These are phyloP conservation scores for Perca flavescens DNA, from an alignment of 2,113 vertebrate genomes.

Conservation along the genomic window DNA sequence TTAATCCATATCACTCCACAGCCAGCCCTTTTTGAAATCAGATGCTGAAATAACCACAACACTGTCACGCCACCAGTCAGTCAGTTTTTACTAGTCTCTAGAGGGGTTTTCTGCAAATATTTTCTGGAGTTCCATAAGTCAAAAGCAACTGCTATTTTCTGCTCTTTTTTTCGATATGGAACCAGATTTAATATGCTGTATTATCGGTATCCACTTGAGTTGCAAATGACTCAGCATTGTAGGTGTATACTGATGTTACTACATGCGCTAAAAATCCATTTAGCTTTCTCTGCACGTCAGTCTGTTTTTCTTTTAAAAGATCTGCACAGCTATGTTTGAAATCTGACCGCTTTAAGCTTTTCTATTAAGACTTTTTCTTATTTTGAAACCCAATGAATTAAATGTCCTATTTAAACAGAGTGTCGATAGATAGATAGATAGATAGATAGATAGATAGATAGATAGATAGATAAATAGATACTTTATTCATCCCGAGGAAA, in stretches of 20 bases:
- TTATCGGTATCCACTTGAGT: neutral
- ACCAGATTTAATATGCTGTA: neutral
- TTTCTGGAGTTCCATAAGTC: slow-evolving; percentile 15
- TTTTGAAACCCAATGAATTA: neutral
- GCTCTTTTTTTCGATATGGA: neutral
- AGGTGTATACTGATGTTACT: neutral
- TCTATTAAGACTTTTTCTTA: neutral
- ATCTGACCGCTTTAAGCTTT: neutral
- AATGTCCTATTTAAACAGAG: neutral
- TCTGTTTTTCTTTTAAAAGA: slow-evolving; percentile 10
- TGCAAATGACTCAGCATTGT: neutral
- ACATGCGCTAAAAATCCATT: neutral
- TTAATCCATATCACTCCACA: slow-evolving; percentile 13
- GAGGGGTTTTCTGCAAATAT: slow-evolving; percentile 13
- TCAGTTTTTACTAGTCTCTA: slow-evolving; percentile 54
- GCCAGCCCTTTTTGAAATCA: slow-evolving; percentile 45
- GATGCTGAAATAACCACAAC: slow-evolving; percentile 54
- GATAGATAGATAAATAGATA: too few relatives aligned
- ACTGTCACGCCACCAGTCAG: slow-evolving; percentile 24
- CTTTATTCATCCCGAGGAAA: too few relatives aligned
- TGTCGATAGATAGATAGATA: neutral
- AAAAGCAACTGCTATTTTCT: neutral
- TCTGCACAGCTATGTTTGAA: neutral
- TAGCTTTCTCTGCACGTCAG: neutral
- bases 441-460: too few relatives aligned